Percentiles rank a stretch among this genome's conserved stretches.
Evolutionary conservation across 2,888 invertebrate species (phyloP).

Genomic region (Andrena praecox): DNA sequence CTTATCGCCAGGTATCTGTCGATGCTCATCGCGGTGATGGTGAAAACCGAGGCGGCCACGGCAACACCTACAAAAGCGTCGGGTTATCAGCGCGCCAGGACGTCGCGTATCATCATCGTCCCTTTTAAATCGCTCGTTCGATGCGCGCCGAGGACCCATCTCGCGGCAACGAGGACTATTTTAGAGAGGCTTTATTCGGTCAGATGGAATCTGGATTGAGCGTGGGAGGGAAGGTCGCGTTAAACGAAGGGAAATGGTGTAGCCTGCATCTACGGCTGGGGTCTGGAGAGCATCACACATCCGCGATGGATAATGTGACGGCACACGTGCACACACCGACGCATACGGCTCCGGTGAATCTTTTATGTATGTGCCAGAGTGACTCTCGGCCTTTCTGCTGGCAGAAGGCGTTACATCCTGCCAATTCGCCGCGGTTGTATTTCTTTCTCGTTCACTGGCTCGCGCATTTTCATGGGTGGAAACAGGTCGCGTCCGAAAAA

Average conservation of each 20-base stretch:
- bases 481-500: not conserved
- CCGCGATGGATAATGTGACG: not conserved
- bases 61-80: constrained; percentile 87
- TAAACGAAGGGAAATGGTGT: constrained; percentile 22
- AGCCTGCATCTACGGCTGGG: constrained; percentile 15
- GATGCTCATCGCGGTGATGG: constrained; percentile 92
- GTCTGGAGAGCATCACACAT: not conserved
- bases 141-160: not conserved
- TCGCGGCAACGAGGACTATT: constrained; percentile 3
- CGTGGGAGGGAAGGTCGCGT: constrained; percentile 21
- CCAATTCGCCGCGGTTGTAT: constrained; percentile 16
- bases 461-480: not conserved
- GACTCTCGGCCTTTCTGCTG: constrained; percentile 7
- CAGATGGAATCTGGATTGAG: not conserved
- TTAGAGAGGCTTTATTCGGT: constrained; percentile 15
- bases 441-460: not conserved
- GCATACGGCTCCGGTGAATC: constrained; percentile 11
- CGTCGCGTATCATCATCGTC: not conserved
- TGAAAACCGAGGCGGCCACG: constrained; percentile 92
- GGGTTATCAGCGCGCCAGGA: not conserved
- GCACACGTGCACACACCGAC: not conserved
- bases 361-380: constrained; percentile 42
- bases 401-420: constrained; percentile 10
- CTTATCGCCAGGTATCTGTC: constrained; percentile 92
- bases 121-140: constrained; percentile 7